Evolutionary conservation across 1,140 invertebrate species (phyloP).

Genomic region (Anthonomus grandis): DNA sequence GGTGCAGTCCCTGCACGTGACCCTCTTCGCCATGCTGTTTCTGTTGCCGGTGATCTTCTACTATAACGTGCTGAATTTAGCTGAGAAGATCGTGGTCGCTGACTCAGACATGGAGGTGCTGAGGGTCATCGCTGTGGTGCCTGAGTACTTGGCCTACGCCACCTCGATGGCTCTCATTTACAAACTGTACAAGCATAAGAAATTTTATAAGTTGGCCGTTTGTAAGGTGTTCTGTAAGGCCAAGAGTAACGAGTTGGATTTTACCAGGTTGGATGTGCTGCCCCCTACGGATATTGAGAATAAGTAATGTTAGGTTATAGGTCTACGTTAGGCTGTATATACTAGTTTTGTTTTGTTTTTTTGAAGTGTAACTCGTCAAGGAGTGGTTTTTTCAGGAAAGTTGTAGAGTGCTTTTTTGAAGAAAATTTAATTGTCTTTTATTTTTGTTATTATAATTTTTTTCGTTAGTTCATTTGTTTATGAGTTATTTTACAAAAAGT

Average conservation of each 20-base stretch:
- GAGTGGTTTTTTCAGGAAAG: too few species aligned
- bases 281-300: constrained; percentile 9
- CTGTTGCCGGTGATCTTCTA: constrained; percentile 19
- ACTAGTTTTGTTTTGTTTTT: too few species aligned
- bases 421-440: too few species aligned
- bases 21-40: constrained; percentile 2
- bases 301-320: neutral
- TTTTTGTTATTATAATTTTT: too few species aligned
- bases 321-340: neutral
- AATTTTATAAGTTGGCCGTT: constrained; percentile 18
- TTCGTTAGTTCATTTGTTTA: too few species aligned
- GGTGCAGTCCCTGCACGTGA: neutral
- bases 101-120: constrained; percentile 9
- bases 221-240: constrained; percentile 14
- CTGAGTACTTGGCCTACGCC: constrained; percentile 21
- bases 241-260: constrained; percentile 3
- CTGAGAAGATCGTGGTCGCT: neutral
- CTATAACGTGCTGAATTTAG: constrained; percentile 19
- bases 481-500: too few species aligned
- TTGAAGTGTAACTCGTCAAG: too few species aligned
- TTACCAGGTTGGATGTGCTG: constrained; percentile 5
- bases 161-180: constrained; percentile 5
- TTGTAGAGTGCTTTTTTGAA: too few species aligned
- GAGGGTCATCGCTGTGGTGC: constrained; percentile 10
- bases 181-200: constrained; percentile 18